These are phyloP conservation scores for Ptilorrhoa leucosticta DNA, from an alignment of 2,113 vertebrate genomes.

Conservation along the genomic window DNA sequence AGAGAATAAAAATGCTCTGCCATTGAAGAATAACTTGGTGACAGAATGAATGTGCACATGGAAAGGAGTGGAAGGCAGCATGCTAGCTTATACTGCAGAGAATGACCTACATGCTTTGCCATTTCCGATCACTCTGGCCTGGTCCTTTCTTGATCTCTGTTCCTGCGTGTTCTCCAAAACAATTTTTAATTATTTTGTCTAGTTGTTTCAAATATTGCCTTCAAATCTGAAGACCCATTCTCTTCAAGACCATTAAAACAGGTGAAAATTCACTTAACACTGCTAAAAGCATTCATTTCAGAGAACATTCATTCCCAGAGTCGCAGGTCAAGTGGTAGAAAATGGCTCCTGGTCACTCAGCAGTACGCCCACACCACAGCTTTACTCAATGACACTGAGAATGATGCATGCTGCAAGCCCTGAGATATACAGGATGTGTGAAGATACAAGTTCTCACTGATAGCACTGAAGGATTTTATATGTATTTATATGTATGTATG, in stretches of 20 bases:
- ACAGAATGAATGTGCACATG: neutral
- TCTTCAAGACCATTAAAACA: neutral
- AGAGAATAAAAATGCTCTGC: neutral
- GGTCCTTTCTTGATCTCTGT: fast-evolving
- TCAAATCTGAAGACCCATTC: neutral
- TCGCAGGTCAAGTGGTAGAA: neutral
- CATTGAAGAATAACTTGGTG: neutral
- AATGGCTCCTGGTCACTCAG: neutral
- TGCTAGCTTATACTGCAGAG: neutral
- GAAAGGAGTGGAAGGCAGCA: neutral
- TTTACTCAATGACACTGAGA: neutral
- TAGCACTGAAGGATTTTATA: neutral
- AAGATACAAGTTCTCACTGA: neutral
- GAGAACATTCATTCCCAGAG: neutral
- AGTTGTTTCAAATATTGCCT: neutral
- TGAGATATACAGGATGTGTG: neutral
- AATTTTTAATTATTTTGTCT: neutral
- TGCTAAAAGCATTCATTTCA: neutral
- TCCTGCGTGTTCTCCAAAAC: neutral
- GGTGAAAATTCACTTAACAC: neutral
- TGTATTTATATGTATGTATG: neutral
- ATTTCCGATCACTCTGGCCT: neutral
- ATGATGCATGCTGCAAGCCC: neutral
- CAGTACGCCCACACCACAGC: neutral
- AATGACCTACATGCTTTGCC: neutral